Base-by-base conservation (phyloP, 2,888 invertebrate species). In the Tetanocera ferruginea region DNA sequence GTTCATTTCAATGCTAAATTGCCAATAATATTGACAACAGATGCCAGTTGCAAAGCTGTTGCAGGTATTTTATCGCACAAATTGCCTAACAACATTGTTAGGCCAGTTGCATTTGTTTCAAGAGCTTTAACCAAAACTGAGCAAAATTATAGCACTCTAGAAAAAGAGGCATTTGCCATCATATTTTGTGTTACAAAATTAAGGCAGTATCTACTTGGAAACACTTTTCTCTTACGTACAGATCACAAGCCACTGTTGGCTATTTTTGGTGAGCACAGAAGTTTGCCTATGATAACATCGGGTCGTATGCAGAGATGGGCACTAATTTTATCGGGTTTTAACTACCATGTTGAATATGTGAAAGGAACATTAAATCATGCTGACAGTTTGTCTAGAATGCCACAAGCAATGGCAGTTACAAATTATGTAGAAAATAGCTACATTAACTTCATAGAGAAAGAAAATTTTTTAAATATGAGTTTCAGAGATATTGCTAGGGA, bases 21-120 rank as follows among this genome's bases (percentile, higher is more conserved):
- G 6, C 79, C 76, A 49, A 43, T 84, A 17, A 79, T 84, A 2
- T 77, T 85, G 60, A 64, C 81, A 8, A 84, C 83, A 55, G 84
- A 84, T 74, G 83, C 84, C 25, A 83, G 81, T 6, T 78, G 76
- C 55, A 60, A 60, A 43, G 81, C 78, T 25, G 55, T 81, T 14
- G 79, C 79, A 49, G 81, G 77, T 43, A 74, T 83, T 60, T 76
- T 83, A 57, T 80, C 80, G 43, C 81, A 81, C 71, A 76, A 28
- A 25, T 76, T 78, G 69, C 8, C 17, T 34, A 73, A 77, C n/a
- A 74, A 66, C n/a, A 60, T 62, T 1, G 57, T 70, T n/a, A 80
- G 31, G 62, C 80, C 80, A 23, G 79, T 83, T 25, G 79, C 81
- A 23, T 81, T 81, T 64, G 77, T 81, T 0, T 83, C 81, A 19